phyloP scores from a whole-genome alignment of 1,140 invertebrate species.

The Macrocentrus cingulum region DNA sequence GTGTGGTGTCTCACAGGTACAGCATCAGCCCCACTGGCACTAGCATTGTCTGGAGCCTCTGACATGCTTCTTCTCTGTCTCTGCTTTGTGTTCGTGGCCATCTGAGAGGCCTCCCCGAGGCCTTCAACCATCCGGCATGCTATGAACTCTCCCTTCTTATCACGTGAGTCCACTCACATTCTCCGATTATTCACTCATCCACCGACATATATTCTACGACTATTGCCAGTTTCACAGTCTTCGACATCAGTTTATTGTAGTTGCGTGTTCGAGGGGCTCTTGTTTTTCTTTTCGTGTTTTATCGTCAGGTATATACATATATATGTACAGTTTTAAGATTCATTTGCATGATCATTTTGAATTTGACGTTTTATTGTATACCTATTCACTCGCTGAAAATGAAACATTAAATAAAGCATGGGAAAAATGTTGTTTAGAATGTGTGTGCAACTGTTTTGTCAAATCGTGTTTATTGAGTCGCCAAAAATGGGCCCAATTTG shows the following conservation, averaged over 20 bases:
- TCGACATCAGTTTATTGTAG: not conserved
- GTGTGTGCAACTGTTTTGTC: too few species aligned
- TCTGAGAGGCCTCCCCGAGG: constrained; percentile 55
- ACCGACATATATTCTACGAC: constrained; percentile 13
- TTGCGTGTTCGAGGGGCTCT: too few species aligned
- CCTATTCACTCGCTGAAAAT: too few species aligned
- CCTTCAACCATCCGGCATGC: constrained; percentile 56
- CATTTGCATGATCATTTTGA: constrained; percentile 43
- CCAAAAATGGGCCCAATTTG: too few species aligned
- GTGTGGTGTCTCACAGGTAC: constrained; percentile 56
- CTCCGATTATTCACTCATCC: not conserved
- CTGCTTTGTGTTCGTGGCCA: constrained; percentile 61
- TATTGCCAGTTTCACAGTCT: not conserved
- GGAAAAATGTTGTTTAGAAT: too few species aligned
- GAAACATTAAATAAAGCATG: too few species aligned
- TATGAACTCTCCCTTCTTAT: constrained; percentile 53
- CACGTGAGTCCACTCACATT: constrained; percentile 57
- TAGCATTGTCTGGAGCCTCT: constrained; percentile 55
- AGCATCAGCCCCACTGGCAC: constrained; percentile 54
- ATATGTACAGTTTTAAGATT: constrained; percentile 18
- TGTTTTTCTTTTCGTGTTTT: too few species aligned
- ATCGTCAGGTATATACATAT: constrained; percentile 14
- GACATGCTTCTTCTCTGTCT: constrained; percentile 61
- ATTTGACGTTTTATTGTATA: too few species aligned
- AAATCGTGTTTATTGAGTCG: too few species aligned